phyloP scores from a whole-genome alignment of 2,113 vertebrate genomes.

The Catharus bicknelli region DNA sequence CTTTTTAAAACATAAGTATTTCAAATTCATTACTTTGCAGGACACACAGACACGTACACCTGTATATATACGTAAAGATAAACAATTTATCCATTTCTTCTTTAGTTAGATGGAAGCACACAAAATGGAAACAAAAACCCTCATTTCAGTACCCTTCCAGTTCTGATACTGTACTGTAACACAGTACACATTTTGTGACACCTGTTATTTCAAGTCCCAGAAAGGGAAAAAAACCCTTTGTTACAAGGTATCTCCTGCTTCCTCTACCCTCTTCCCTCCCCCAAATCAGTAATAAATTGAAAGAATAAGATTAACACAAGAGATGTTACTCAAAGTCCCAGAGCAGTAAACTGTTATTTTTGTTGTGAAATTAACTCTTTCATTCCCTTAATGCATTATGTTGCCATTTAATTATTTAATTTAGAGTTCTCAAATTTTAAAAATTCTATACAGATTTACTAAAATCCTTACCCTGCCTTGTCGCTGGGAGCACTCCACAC shows the following conservation, averaged over 20 bases:
- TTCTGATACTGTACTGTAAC: background rate
- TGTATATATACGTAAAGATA: too few relatives aligned
- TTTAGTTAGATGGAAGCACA: background rate
- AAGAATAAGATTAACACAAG: background rate
- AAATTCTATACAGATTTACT: background rate
- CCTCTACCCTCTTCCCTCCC: rapidly evolving
- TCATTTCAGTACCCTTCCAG: background rate
- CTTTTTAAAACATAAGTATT: background rate
- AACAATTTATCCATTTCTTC: background rate
- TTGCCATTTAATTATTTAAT: background rate
- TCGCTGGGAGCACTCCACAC: constrained; percentile 95
- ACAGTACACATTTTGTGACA: background rate
- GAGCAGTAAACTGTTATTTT: background rate
- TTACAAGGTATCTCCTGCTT: background rate
- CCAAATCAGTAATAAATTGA: background rate
- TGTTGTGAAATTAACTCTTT: background rate
- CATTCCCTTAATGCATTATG: background rate
- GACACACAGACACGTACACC: background rate
- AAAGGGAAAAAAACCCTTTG: background rate
- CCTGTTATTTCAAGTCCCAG: background rate
- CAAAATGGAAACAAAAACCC: background rate
- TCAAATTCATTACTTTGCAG: background rate
- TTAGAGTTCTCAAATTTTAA: background rate
- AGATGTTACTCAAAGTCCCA: background rate
- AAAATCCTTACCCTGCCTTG: constrained; percentile 91